Evolutionary conservation across 2,888 invertebrate species (phyloP).

Genomic region (Scaptomyza reducta): DNA sequence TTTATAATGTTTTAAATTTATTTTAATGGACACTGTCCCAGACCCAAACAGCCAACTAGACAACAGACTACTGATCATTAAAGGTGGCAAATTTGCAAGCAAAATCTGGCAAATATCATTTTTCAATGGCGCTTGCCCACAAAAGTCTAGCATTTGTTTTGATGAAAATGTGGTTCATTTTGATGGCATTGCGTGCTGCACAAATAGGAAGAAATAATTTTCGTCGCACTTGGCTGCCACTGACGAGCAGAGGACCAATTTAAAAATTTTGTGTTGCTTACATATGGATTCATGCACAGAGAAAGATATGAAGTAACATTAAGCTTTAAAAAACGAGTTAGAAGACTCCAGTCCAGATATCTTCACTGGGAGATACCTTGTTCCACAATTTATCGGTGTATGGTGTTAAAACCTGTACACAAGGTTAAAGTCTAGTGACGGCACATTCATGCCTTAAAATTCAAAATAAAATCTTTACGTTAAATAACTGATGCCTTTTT

Average conservation of each 20-base stretch:
- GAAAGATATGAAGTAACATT: too few species aligned
- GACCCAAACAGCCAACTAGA: background rate
- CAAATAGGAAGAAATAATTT: conserved; percentile 54
- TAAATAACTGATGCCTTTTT: too few species aligned
- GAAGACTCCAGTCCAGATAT: too few species aligned
- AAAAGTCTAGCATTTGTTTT: background rate
- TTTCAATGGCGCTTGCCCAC: conserved; percentile 1
- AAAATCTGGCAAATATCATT: background rate
- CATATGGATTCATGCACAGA: too few species aligned
- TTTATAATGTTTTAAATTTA: conserved; percentile 24
- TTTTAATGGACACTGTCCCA: conserved; percentile 47
- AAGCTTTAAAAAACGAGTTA: too few species aligned
- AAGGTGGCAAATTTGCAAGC: conserved; percentile 5
- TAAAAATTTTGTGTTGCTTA: too few species aligned
- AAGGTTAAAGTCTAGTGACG: too few species aligned
- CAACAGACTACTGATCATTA: background rate
- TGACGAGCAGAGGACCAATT: background rate
- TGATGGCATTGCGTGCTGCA: conserved; percentile 35
- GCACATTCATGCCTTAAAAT: too few species aligned
- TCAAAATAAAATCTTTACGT: too few species aligned
- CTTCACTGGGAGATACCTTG: too few species aligned
- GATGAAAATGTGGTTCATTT: background rate
- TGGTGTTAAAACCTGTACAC: too few species aligned
- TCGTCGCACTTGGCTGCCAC: conserved; percentile 65
- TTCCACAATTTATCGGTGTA: too few species aligned